Base-by-base conservation (phyloP, 2,113 vertebrate genomes). In the Nothobranchius furzeri region DNA sequence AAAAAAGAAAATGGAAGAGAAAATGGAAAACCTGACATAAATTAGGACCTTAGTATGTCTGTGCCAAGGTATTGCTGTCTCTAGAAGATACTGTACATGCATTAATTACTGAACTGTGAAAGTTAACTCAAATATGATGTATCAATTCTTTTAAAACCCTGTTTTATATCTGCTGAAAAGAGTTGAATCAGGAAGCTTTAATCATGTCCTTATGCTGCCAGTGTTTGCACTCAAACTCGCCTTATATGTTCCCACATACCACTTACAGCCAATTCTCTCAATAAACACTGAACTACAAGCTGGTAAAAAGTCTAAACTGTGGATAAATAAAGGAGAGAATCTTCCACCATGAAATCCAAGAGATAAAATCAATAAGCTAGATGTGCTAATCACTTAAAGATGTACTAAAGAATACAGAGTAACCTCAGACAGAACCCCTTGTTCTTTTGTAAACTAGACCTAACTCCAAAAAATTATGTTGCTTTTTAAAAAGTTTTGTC, bases 321-420 rank as follows among this genome's bases (percentile, higher is more conserved):
- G 59, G 37, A 14, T 59, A 73, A 61, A 77, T 48, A 73, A 68
- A 79, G 59, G 50, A 43, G 48, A 59, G 25, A 69, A 68, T 68
- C 64, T 53, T 75, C 15, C 37, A 64, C 52, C 66, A 6, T 48
- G 47, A 48, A n/a, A 11, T 48, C 66, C 51, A 60, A 50, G 37
- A 25, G 60, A 69, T 25, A 66, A 54, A 84, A 66, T 70, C 64
- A 79, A 61, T 66, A 72, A 68, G 72, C 8, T 49, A 35, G 59
- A 30, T 60, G 54, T 65, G 52, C 62, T 61, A 43, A 68, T 59
- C 6, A 20, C 20, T 20, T 20, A 20, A 20, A 20, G 43, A 79
- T 73, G 70, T 68, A 83, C 76, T 85, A 78, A 78, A 76, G 68
- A 57, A 66, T 54, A 52, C 53, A 62, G 63, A 67, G 30, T 56